Percentiles rank a stretch among this genome's conserved stretches.
These are phyloP conservation scores for Sebastes cheni DNA, from an alignment of 2,797 vertebrate species.

Conservation along the genomic window DNA sequence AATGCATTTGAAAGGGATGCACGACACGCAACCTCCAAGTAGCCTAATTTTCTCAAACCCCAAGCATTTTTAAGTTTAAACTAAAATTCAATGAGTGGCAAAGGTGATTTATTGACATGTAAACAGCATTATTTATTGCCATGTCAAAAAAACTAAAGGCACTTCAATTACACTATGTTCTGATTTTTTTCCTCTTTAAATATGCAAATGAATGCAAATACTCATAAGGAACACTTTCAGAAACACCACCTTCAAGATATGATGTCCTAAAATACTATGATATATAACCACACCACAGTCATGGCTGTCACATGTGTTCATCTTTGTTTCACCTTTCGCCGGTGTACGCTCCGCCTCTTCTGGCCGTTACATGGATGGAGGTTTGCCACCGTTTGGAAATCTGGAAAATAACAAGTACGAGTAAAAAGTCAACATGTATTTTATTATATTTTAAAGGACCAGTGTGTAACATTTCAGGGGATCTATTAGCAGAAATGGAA, in stretches of 20 bases:
- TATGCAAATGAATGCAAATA: background rate
- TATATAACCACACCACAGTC: background rate
- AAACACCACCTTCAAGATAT: background rate
- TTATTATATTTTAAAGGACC: background rate
- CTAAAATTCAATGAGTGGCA: background rate
- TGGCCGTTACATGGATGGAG: constrained; percentile 48
- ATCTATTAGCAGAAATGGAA: too few relatives aligned
- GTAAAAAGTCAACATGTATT: background rate
- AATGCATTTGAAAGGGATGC: constrained; percentile 43
- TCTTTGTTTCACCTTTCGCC: background rate
- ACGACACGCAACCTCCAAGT: constrained; percentile 1
- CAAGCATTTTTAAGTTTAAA: constrained; percentile 8
- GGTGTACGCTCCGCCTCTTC: background rate
- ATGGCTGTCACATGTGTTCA: background rate
- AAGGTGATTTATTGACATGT: background rate
- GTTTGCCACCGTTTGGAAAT: constrained; percentile 67
- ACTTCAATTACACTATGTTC: background rate
- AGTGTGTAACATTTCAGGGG: too few relatives aligned
- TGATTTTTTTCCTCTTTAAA: background rate
- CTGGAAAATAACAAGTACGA: constrained; percentile 59
- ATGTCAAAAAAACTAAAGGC: constrained; percentile 11
- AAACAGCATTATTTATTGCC: background rate
- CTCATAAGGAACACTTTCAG: background rate
- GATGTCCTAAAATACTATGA: background rate
- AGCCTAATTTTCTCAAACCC: constrained; percentile 21